Base-by-base conservation (phyloP, 2,888 invertebrate genomes). In the Drosophila rubida region DNA sequence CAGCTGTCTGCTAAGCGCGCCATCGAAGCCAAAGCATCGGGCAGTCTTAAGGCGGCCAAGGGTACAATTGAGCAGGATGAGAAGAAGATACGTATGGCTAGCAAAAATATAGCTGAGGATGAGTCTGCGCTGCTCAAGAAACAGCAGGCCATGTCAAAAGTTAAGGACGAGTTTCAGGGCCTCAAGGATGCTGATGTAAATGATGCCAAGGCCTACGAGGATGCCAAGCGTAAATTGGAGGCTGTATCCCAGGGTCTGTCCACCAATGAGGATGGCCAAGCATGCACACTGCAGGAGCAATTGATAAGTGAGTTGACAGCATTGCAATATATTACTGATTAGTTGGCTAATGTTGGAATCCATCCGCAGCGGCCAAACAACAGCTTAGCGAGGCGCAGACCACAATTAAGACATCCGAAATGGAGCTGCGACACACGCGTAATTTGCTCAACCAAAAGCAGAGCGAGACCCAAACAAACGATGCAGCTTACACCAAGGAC, bases 271-370 rank as follows among this genome's bases (percentile, higher is more conserved):
- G 94, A 95, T 68, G 97, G 97, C 0, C 94, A 95, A 86, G 95
- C 96, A 5, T 96, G 96, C 32, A 96, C 98, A 0, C 93, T 99
- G 55, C 96, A 97, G 90, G 97, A 97, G 76, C 98, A 98, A 90
- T 93, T 98, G 16, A 97, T 97, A 91, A 94, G 96, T 96, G 88
- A 87, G 91, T 83, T 48, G 16, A 13, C 0, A 6, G 0, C 2
- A 25, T 14, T 8, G 4, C 4, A 35, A 3, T 5, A 7, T 5
- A 39, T 19, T 4, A 1, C 2, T 13, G n/a, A 1, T 16, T 44
- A 0, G 6, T 19, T 27, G n/a, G 14, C 4, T 50, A 8, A 67
- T 35, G 8, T 1, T 14, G 0, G 2, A 3, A 1, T 22, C 39
- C 0, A 3, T 23, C 2, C 6, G 32, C 32, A 96, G 96, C 94